Evolutionary conservation across 2,797 vertebrate genomes (phyloP).

Genomic region (Pseudochromis fuscus): DNA sequence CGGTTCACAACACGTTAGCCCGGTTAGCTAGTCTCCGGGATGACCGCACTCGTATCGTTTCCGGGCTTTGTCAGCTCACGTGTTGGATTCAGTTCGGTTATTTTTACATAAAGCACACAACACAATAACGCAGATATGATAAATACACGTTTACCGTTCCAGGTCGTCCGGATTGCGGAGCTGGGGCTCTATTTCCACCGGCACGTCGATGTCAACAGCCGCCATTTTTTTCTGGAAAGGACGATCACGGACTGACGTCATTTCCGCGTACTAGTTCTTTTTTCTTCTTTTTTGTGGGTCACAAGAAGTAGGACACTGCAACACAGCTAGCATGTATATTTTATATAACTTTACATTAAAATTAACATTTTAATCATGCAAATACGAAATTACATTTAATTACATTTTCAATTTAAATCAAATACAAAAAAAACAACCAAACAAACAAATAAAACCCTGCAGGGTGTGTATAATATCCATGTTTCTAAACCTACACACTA

Average conservation of each 20-base stretch:
- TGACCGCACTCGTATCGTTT: conserved; percentile 20
- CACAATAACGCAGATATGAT: not conserved
- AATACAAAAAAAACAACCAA: no score
- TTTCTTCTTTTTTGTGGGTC: conserved; percentile 33
- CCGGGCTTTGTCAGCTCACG: conserved; percentile 2
- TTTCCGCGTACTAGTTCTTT: conserved; percentile 60
- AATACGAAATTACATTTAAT: no score
- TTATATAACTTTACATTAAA: conserved; percentile 34
- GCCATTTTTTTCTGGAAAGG: conserved; percentile 88
- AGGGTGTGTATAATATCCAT: no score
- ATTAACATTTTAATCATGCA: no score
- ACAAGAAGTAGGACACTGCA: conserved; percentile 47
- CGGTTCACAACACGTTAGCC: conserved; percentile 31
- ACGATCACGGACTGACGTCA: conserved; percentile 63
- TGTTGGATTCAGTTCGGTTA: not conserved
- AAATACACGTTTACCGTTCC: conserved; percentile 77
- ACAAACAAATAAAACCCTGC: no score
- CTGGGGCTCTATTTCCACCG: conserved; percentile 86
- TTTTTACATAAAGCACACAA: not conserved
- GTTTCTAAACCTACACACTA: no score
- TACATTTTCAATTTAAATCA: no score
- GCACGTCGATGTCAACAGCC: conserved; percentile 92
- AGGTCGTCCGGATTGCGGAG: conserved; percentile 77
- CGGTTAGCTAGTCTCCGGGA: conserved; percentile 51
- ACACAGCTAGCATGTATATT: conserved; percentile 12